phyloP scores from a whole-genome alignment of 2,113 vertebrate species.

The Edolisoma coerulescens region DNA sequence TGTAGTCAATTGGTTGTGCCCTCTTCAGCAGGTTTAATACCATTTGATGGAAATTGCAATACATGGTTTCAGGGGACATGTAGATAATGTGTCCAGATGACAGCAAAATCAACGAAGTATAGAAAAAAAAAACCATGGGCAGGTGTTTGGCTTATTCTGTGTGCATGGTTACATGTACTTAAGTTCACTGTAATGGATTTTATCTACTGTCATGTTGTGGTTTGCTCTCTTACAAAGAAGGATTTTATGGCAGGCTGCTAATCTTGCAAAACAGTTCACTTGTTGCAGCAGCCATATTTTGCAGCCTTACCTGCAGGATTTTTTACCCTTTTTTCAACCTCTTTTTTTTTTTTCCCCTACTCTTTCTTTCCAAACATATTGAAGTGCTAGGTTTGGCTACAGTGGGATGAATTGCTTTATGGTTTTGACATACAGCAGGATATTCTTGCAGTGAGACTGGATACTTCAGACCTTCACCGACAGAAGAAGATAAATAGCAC shows the following conservation, averaged over 20 bases:
- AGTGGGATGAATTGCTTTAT: constrained; percentile 19
- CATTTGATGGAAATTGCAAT: constrained; percentile 37
- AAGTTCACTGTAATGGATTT: constrained; percentile 57
- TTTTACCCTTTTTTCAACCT: neutral
- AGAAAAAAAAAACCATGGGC: constrained; percentile 53
- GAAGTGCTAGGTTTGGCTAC: constrained; percentile 15
- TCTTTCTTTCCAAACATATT: constrained; percentile 3
- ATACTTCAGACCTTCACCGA: neutral
- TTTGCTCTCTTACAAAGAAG: constrained; percentile 47
- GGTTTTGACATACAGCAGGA: neutral
- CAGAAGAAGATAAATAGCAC: neutral
- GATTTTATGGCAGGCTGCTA: constrained; percentile 61
- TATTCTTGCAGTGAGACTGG: neutral
- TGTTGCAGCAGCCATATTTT: constrained; percentile 36
- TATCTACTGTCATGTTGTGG: constrained; percentile 42
- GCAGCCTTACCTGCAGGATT: constrained; percentile 15
- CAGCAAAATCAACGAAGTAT: constrained; percentile 54
- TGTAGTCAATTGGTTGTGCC: neutral
- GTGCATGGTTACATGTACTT: constrained; percentile 61
- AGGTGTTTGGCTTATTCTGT: constrained; percentile 70
- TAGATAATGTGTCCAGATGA: constrained; percentile 57
- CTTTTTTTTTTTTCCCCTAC: neutral
- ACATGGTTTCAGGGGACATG: constrained; percentile 52
- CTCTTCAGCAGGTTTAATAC: constrained; percentile 43
- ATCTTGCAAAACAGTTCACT: constrained; percentile 31